Evolutionary conservation across 1,140 invertebrate genomes (phyloP).

Genomic region (Mactra quadrangularis): DNA sequence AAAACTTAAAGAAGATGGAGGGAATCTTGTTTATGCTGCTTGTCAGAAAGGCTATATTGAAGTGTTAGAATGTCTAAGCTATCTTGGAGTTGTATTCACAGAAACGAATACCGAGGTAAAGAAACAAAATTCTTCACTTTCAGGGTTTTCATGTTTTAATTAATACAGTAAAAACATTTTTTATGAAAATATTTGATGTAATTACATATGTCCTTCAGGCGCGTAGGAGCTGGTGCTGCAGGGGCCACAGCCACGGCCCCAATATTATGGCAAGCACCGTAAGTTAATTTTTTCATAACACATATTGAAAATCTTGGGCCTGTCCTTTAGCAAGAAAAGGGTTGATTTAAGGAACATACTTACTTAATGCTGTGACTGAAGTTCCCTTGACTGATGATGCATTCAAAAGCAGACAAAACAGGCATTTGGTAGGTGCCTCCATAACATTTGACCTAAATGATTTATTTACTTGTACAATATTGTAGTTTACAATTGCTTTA

Average conservation of each 20-base stretch:
- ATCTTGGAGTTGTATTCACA: background rate
- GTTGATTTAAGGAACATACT: background rate
- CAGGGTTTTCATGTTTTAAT: background rate
- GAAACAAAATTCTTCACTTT: background rate
- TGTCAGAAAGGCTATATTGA: constrained; percentile 7
- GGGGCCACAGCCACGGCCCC: too few species aligned
- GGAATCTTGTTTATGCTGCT: background rate
- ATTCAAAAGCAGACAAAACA: too few species aligned
- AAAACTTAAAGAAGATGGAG: background rate
- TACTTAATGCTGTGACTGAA: too few species aligned
- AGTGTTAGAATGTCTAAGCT: background rate
- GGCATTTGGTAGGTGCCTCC: too few species aligned
- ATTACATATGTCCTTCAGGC: background rate
- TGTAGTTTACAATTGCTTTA: background rate
- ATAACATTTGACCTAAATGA: too few species aligned
- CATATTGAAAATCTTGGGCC: background rate
- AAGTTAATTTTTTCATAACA: too few species aligned
- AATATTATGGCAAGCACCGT: too few species aligned
- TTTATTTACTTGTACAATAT: too few species aligned
- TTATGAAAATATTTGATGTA: background rate
- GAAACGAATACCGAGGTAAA: background rate
- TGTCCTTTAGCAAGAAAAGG: background rate
- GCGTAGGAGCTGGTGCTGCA: too few species aligned
- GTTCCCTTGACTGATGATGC: too few species aligned
- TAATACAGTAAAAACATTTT: background rate